phyloP scores from a whole-genome alignment of 2,888 invertebrate species.

The Gymnosoma rotundatum region DNA sequence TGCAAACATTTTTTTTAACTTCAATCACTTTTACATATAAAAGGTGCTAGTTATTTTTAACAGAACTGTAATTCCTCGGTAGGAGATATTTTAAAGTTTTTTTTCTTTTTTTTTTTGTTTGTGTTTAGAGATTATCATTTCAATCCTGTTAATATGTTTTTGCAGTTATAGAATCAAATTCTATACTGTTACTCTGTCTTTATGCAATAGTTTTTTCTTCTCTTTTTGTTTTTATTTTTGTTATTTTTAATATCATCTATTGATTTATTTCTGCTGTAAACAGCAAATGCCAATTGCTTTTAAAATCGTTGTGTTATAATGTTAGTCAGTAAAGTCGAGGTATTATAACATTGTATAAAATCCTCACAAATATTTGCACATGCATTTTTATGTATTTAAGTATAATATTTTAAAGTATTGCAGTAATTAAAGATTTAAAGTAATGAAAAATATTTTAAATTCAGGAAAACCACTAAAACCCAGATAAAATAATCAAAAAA shows the following conservation, averaged over 20 bases:
- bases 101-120: neutral
- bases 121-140: constrained; percentile 54
- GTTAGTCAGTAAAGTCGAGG: constrained; percentile 2
- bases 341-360: constrained; percentile 16
- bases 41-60: neutral
- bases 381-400: too few relatives aligned
- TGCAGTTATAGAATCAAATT: constrained; percentile 53
- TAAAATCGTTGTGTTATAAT: constrained; percentile 34
- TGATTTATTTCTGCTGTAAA: constrained; percentile 51
- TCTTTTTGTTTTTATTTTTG: constrained; percentile 18
- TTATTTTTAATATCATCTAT: neutral
- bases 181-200: constrained; percentile 18
- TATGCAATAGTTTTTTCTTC: neutral
- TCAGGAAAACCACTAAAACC: too few relatives aligned
- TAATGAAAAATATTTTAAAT: too few relatives aligned
- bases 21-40: too few relatives aligned
- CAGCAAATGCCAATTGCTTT: constrained; percentile 50
- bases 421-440: too few relatives aligned
- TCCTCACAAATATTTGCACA: too few relatives aligned
- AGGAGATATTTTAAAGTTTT: neutral
- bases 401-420: too few relatives aligned
- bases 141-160: constrained; percentile 58
- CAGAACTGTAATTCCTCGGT: constrained; percentile 14
- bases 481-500: too few relatives aligned
- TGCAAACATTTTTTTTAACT: too few relatives aligned